Base-by-base conservation (phyloP, 2,113 vertebrate genomes). In the Sebastes schlegelii region DNA sequence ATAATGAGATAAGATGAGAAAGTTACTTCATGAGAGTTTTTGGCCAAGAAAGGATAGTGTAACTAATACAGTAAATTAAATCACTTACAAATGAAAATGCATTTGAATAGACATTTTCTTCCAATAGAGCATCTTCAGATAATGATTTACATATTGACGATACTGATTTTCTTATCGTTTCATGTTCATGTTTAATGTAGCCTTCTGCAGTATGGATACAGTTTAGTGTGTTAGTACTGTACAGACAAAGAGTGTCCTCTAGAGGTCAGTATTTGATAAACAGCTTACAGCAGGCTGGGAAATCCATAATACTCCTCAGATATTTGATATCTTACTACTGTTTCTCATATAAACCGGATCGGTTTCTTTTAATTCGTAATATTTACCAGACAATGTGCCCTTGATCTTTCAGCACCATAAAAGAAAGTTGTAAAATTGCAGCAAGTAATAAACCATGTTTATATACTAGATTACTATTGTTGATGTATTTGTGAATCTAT, bases 181-280 rank as follows among this genome's bases (percentile, higher is more conserved):
- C 34, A 8, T n/a, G 0, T 23, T 21, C 8, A 11, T 54, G 8
- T 19, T 60, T 46, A 10, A 51, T n/a, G 3, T 64, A 49, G 1
- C 42, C 14, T 10, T 54, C 23, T 71, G 10, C 13, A 65, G 16
- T 77, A 16, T 0, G 0, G 23, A 40, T 16, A n/a, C 8, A 46
- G 34, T 2, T 48, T 13, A 26, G 19, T 17, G 23, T 11, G 63
- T 49, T 48, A 14, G 8, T 4, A 1, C 5, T 89, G 88, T 45
- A 86, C 61, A 17, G 19, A 2, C 62, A 45, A 4, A 48, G 1
- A 14, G 2, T 69, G 49, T 82, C 90, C 93, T 68, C 83, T 86
- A 91, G 93, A 63, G 82, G 90, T 67, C 92, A 83, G 73, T 77
- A 21, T 77, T 86, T 61, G 10, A 84, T 84, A 74, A 77, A 3